Evolutionary conservation across 2,113 vertebrate genomes (phyloP).

Genomic region (Bettongia penicillata): DNA sequence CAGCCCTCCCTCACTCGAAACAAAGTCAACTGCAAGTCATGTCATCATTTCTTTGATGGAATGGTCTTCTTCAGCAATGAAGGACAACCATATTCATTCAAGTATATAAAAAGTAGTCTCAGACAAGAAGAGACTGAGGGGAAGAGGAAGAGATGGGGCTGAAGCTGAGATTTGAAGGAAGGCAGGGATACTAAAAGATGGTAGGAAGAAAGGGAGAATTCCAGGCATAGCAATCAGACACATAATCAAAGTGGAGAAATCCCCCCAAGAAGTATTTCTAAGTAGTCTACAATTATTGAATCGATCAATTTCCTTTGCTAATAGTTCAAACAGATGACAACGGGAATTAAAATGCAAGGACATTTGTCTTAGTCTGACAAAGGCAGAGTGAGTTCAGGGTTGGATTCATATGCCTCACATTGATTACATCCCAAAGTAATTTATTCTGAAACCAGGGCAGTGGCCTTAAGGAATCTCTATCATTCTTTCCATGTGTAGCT

Average conservation of each 20-base stretch:
- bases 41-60: no score
- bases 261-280: slow-evolving; percentile 58
- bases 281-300: slow-evolving; percentile 59
- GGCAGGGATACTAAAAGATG: not conserved
- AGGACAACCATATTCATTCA: not conserved
- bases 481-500: slow-evolving; percentile 11
- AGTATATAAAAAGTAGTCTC: not conserved
- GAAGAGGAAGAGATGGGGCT: not conserved
- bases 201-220: not conserved
- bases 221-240: slow-evolving; percentile 51
- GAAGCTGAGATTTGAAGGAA: not conserved
- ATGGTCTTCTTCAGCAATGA: no score
- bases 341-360: slow-evolving; percentile 53
- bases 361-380: slow-evolving; percentile 57
- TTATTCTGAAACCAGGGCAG: slow-evolving; percentile 35
- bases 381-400: slow-evolving; percentile 34
- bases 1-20: no score
- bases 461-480: slow-evolving; percentile 12
- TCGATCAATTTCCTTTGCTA: slow-evolving; percentile 37
- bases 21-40: no score
- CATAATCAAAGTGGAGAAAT: slow-evolving; percentile 48
- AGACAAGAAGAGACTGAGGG: not conserved
- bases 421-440: slow-evolving; percentile 60
- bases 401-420: slow-evolving; percentile 29
- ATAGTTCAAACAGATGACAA: slow-evolving; percentile 33